These are phyloP conservation scores for Acanthornis magna DNA, from an alignment of 2,797 vertebrate genomes.

Conservation along the genomic window DNA sequence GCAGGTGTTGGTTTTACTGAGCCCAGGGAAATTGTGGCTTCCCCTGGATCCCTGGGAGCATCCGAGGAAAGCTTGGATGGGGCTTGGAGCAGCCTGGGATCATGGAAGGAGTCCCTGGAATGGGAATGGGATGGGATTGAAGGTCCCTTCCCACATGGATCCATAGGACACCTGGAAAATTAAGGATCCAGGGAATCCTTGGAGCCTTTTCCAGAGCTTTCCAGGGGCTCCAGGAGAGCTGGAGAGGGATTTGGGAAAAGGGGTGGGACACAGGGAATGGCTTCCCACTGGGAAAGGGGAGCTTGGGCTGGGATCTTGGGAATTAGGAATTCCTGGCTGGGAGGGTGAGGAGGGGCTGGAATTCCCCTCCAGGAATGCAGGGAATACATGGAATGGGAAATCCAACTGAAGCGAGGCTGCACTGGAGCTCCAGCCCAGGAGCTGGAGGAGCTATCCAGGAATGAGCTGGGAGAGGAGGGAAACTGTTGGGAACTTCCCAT, in stretches of 20 bases:
- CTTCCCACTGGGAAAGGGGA: not conserved
- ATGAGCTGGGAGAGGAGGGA: not conserved
- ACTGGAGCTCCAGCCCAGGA: not conserved
- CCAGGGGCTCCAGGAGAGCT: not conserved
- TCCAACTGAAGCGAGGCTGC: rapidly evolving
- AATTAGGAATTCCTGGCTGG: rapidly evolving
- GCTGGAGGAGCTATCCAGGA: no score
- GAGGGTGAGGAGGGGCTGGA: no score
- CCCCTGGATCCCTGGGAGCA: not conserved
- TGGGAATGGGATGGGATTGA: not conserved
- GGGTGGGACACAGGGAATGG: not conserved
- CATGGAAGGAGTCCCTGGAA: not conserved
- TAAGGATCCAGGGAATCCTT: not conserved
- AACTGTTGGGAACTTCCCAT: not conserved
- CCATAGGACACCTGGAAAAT: not conserved
- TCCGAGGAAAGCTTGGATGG: rapidly evolving
- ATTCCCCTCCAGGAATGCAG: rapidly evolving
- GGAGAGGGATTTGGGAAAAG: not conserved
- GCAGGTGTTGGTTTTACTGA: not conserved
- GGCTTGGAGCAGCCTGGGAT: not conserved
- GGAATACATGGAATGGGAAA: rapidly evolving
- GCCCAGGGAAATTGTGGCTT: not conserved
- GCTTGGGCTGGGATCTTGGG: not conserved
- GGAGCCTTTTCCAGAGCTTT: not conserved
- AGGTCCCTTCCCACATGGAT: not conserved